A percentile compares a stretch with the other conserved stretches of the same genome.
phyloP scores from a whole-genome alignment of 1,140 invertebrate species.

The Scaptomyza pallida region DNA sequence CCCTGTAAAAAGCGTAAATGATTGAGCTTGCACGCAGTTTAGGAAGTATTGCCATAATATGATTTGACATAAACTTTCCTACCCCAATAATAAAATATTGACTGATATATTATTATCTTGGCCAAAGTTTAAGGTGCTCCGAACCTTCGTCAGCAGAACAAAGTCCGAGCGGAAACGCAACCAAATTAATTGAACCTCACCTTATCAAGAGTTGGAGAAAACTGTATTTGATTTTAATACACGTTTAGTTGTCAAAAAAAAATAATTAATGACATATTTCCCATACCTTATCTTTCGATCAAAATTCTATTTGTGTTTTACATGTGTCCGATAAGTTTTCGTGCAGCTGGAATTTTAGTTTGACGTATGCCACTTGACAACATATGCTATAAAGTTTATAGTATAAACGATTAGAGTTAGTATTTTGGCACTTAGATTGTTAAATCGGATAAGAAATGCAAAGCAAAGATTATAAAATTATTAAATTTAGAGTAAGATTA shows the following conservation, averaged over 20 bases:
- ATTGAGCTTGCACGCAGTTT: no score
- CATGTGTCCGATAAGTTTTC: neutral
- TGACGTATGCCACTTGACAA: no score
- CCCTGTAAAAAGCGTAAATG: neutral
- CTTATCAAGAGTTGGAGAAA: neutral
- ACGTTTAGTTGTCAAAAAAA: neutral
- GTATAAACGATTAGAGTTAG: neutral
- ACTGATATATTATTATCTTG: constrained; percentile 13
- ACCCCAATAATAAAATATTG: constrained; percentile 14
- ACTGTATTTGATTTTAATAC: neutral
- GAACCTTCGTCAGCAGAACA: neutral
- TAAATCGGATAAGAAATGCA: neutral
- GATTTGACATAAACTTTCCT: constrained; percentile 1
- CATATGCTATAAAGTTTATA: no score
- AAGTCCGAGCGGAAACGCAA: neutral
- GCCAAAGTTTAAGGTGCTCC: neutral
- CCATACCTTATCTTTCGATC: neutral
- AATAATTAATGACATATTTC: neutral
- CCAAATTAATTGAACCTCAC: neutral
- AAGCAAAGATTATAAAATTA: no score
- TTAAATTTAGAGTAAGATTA: no score
- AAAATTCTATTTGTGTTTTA: neutral
- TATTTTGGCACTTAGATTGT: neutral
- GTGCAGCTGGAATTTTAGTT: no score
- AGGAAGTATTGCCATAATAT: neutral